Evolutionary conservation across 2,113 vertebrate species (phyloP), one percentile per base, ranked within the genome.

Genomic region (Bagarius yarrelli): DNA sequence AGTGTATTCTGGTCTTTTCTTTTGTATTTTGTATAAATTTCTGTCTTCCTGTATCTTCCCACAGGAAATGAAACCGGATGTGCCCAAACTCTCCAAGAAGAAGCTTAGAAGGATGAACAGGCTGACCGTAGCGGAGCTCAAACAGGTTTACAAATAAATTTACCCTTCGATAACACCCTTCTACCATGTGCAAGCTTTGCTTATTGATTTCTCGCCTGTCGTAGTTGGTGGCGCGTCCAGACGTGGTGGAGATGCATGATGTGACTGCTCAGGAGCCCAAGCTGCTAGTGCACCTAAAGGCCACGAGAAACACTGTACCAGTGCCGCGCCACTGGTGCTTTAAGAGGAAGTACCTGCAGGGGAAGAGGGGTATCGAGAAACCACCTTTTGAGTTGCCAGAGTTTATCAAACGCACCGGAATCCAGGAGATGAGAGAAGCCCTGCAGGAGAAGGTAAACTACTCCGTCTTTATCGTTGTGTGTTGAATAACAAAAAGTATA

Each of bases 161-260:
- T 5, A 12, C 6, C 23, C 55, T 34, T 14, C 5, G 3, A 3
- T 6, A 40, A 3, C 3, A 4, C 3, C 6, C 40, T 50, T 47
- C 4, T n/a, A 21, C 61, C 1, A 13, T 23, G 14, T 36, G 2
- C 32, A 18, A 0, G n/a, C 21, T 32, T 21, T 4, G n/a, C 32
- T 57, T 15, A 47, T 0, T 15, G 21, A 8, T 36, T 13, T 1
- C 5, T 36, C 15, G 2, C 50, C 6, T 2, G 80, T 50, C 6
- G 86, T 34, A 98, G 96, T 89, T 98, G 55, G 96, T 98, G 85
- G 94, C 94, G 0, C 94, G 96, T 0, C 96, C 96, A 0, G 96
- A 98, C 0, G 96, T 98, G 0, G 96, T 98, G 87, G 97, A 98
- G 92, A 98, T 98, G 97, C 97, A 98, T 0, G 96, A 98, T 0